Evolutionary conservation across 2,113 vertebrate genomes (phyloP).

Genomic region (Hipposideros armiger): DNA sequence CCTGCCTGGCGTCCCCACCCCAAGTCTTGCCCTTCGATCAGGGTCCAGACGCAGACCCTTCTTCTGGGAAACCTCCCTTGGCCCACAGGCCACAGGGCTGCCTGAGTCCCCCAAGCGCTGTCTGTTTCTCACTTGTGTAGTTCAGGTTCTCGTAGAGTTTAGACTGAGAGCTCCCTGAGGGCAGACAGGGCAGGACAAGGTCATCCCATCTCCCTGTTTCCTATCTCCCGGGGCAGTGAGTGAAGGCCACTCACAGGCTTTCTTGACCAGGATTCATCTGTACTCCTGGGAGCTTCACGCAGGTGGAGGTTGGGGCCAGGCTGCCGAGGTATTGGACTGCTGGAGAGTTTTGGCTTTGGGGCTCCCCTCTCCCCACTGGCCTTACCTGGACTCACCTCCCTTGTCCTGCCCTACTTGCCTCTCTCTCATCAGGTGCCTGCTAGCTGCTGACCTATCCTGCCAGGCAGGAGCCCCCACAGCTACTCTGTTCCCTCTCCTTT

Average conservation of each 20-base stretch:
- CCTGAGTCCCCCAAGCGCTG: background rate
- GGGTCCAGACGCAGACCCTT: background rate
- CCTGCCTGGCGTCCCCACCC: accelerated
- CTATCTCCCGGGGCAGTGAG: background rate
- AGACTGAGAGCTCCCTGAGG: background rate
- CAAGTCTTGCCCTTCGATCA: background rate
- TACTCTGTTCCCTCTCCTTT: background rate
- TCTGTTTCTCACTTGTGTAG: background rate
- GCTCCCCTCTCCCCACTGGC: background rate
- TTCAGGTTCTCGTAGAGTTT: background rate
- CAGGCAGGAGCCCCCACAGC: background rate
- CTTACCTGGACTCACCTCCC: background rate
- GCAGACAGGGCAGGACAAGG: background rate
- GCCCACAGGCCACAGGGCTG: background rate
- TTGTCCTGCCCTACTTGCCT: background rate
- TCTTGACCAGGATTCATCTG: background rate
- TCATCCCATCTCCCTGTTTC: too few relatives aligned
- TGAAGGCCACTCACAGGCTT: accelerated
- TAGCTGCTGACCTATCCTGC: background rate
- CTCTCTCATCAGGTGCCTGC: background rate
- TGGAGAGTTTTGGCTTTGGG: background rate
- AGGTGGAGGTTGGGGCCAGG: background rate
- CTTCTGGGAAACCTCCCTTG: background rate
- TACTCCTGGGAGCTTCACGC: background rate
- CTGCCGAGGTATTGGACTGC: background rate